Base-by-base conservation (phyloP, 1,140 invertebrate species). In the Scaptomyza hsui region DNA sequence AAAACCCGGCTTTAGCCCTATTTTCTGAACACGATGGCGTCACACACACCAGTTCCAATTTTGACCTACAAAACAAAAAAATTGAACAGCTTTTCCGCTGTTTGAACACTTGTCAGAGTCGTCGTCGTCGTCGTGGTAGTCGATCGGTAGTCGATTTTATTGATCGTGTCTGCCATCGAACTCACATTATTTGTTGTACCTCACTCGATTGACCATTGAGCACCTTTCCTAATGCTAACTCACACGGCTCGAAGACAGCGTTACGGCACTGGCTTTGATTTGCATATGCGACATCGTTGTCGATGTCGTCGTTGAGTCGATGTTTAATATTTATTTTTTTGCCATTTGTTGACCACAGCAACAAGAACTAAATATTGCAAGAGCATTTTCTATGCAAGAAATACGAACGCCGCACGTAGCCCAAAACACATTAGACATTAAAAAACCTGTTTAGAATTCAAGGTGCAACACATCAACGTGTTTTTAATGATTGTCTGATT, bases 321-420 rank as follows among this genome's bases (percentile, higher is more conserved):
- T 86, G 81, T 82, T 86, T 86, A 86, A 86, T 86, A 86, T 86
- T 86, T 82, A 86, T 86, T 78, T 86, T 74, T 86, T 61, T 86
- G 81, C 78, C 81, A 77, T 85, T 81, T 78, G 81, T 19, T 86
- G 81, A 86, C 81, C 81, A 88, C 81, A 86, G 75, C 78, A 86
- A 88, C 82, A 85, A 81, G 48, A 85, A 80, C 76, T 70, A 72
- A 65, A 59, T 65, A 82, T 78, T 74, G 75, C 78, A 65, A 55
- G 55, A 39, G 18, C 57, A 39, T 59, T 65, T 61, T 65, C 59
- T 64, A 79, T 67, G 57, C 65, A 80, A 69, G 9, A 74, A 72
- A 60, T 37, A 24, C 4, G 39, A 56, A 47, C 42, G 35, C 73
- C 42, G 35, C 73, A 63, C 62, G 61, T 63, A 76, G 47, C 42